Conservation (phyloP, 1,140 invertebrate genomes). For the Melipona quadrifasciata region DNA sequence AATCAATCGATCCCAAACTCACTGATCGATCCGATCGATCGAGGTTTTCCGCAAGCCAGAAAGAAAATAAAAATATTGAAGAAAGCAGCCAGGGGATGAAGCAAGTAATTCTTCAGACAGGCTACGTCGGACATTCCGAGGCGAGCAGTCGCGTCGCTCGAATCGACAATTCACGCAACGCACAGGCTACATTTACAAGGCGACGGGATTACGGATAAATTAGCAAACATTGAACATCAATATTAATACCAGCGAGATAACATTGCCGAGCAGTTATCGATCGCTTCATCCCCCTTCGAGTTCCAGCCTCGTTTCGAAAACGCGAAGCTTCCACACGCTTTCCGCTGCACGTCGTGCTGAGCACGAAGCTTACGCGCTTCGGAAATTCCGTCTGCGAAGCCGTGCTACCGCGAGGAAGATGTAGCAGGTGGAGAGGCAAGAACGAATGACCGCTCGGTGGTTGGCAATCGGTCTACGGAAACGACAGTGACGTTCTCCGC, state of each 20-base stretch:
- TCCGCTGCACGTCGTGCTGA: no score
- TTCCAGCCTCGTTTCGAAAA: neutral
- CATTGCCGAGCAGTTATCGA: constrained; percentile 22
- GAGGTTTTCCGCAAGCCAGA: neutral
- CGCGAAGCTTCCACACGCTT: neutral
- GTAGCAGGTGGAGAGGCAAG: neutral
- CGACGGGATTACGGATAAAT: neutral
- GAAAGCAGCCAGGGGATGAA: no score
- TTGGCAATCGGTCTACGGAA: constrained; percentile 6
- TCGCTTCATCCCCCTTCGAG: neutral
- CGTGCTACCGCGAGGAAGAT: constrained; percentile 4
- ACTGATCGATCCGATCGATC: neutral
- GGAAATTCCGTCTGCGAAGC: neutral
- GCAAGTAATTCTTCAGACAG: neutral
- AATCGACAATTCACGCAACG: neutral
- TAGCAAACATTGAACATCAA: constrained; percentile 28
- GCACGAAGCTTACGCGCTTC: no score
- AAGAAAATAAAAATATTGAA: neutral
- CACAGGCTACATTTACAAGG: neutral
- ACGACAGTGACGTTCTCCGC: neutral
- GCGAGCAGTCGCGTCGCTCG: neutral
- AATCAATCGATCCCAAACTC: no score
- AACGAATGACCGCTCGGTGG: neutral
- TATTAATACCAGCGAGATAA: constrained; percentile 30
- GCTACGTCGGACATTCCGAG: neutral